A percentile compares a stretch with the other conserved stretches of the same genome.
Conservation (phyloP, 2,888 invertebrate genomes). For the Ormyrus labotus region DNA sequence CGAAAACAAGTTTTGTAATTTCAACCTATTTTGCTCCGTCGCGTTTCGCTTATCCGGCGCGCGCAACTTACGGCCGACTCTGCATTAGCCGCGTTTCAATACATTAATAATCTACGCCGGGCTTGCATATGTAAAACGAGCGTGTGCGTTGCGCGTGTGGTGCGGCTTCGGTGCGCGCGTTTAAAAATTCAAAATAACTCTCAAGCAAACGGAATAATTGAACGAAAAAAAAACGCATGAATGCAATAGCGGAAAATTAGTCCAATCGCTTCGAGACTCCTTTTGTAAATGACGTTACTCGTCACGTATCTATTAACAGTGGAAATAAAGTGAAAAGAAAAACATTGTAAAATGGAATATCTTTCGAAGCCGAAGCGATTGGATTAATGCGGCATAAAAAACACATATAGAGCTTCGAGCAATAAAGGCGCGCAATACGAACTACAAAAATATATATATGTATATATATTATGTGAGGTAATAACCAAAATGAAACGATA, state of each 20-base stretch:
- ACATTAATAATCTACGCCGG: slow-evolving; percentile 36
- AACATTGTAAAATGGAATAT: neutral
- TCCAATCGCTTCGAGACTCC: too few relatives aligned
- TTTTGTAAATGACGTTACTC: too few relatives aligned
- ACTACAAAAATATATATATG: slow-evolving; percentile 38
- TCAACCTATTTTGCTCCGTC: slow-evolving; percentile 24
- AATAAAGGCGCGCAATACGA: neutral
- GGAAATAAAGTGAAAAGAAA: neutral
- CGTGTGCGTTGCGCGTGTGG: neutral
- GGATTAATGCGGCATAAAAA: neutral
- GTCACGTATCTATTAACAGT: neutral
- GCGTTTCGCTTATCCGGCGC: slow-evolving; percentile 28
- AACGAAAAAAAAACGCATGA: too few relatives aligned
- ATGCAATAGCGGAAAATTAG: too few relatives aligned
- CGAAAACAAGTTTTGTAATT: slow-evolving; percentile 40
- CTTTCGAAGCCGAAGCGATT: slow-evolving; percentile 9
- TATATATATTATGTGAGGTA: slow-evolving; percentile 12
- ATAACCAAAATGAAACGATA: slow-evolving; percentile 42
- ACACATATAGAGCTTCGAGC: slow-evolving; percentile 33
- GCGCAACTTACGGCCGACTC: neutral
- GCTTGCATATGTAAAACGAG: neutral
- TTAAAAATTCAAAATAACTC: slow-evolving; percentile 15
- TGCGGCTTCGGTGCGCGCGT: neutral
- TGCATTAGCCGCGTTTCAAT: slow-evolving; percentile 11
- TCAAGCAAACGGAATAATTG: neutral